Evolutionary conservation across 2,797 vertebrate genomes (phyloP).

Genomic region (Onychomys leucogaster): DNA sequence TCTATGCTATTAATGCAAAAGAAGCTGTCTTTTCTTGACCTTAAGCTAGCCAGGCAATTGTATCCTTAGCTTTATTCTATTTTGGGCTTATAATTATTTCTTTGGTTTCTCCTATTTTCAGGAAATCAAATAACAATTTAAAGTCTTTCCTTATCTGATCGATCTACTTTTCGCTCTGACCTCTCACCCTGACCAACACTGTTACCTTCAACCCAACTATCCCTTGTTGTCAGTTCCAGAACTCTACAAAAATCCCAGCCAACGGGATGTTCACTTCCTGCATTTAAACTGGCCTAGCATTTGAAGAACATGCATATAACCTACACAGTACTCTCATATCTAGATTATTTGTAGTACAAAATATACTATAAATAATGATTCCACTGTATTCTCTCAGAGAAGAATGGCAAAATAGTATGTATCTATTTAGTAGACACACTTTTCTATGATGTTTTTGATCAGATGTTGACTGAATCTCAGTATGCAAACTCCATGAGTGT

Average conservation of each 20-base stretch:
- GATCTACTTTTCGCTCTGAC: slow-evolving; percentile 43
- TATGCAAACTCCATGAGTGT: background rate
- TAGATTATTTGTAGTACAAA: background rate
- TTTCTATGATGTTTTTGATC: background rate
- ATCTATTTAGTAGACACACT: background rate
- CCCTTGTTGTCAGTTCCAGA: background rate
- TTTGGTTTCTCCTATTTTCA: slow-evolving; percentile 28
- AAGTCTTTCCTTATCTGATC: background rate
- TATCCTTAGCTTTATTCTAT: background rate
- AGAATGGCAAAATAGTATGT: background rate
- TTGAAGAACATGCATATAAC: background rate
- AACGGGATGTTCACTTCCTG: background rate
- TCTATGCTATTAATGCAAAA: background rate
- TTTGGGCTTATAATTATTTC: slow-evolving; percentile 37
- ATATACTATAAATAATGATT: background rate
- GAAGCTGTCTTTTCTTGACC: background rate
- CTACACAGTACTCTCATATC: background rate
- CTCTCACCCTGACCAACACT: background rate
- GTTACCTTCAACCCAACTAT: background rate
- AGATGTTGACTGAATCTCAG: background rate
- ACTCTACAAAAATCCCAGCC: background rate
- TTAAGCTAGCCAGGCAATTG: background rate
- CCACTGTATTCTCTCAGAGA: background rate
- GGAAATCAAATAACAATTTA: slow-evolving; percentile 26
- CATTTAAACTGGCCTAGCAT: background rate